phyloP scores from a whole-genome alignment of 2,113 vertebrate species.

The Meles meles region DNA sequence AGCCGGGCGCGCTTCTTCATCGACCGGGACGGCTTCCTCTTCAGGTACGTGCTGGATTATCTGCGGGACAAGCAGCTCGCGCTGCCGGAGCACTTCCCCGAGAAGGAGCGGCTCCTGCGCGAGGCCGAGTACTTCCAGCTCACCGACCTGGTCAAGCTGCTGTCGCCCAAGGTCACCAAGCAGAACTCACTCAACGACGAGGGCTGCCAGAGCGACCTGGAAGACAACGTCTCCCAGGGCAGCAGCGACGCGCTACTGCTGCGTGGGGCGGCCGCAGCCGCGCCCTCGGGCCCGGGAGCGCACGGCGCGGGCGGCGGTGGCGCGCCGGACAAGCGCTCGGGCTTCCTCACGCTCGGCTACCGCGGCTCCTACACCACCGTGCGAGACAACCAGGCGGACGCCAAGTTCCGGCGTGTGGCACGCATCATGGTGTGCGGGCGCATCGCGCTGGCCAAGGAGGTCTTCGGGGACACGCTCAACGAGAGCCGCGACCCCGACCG shows the following conservation, averaged over 20 bases:
- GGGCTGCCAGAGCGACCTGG: conserved; percentile 90
- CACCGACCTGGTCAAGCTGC: conserved; percentile 86
- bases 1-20: conserved; percentile 92
- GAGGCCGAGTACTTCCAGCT: conserved; percentile 93
- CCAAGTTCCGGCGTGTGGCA: conserved; percentile 90
- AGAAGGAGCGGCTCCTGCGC: conserved; percentile 90
- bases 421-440: conserved; percentile 92
- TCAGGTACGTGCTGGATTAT: conserved; percentile 92
- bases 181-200: conserved; percentile 91
- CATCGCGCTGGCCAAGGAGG: conserved; percentile 91
- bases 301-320: neutral
- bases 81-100: conserved; percentile 91
- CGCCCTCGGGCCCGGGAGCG: conserved; percentile 39
- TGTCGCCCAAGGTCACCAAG: conserved; percentile 88
- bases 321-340: conserved; percentile 85
- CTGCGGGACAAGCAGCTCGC: conserved; percentile 91
- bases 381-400: conserved; percentile 89
- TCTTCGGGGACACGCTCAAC: conserved; percentile 90
- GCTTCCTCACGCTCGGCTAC: conserved; percentile 91
- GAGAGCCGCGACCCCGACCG: conserved; percentile 92
- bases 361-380: conserved; percentile 88
- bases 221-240: conserved; percentile 88
- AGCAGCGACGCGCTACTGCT: conserved; percentile 84
- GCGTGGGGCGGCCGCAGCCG: conserved; percentile 57
- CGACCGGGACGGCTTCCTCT: conserved; percentile 93